Base-by-base conservation (phyloP, 2,888 invertebrate species). In the Eulithis prunata region DNA sequence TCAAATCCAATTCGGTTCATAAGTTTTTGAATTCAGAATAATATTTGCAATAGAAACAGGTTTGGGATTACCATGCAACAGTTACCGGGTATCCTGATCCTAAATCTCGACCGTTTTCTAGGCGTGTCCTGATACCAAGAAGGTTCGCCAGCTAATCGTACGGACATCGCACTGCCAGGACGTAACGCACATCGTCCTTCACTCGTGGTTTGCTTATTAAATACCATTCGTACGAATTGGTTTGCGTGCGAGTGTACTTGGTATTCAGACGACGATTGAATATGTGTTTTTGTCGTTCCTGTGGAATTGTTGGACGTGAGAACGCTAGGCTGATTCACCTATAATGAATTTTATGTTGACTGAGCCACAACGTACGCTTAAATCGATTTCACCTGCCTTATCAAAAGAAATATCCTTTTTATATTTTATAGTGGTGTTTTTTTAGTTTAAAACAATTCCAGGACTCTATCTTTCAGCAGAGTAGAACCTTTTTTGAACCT, bases 221-320 rank as follows among this genome's bases (percentile, higher is more conserved):
- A 80, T 80, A 74, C 73, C 60, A 62, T 62, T 68, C 75, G 79
- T 88, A 87, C 83, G 86, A 87, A 88, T 89, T 86, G 83, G 84
- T 81, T 86, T 80, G 83, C 82, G 80, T 74, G 77, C 81, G 80
- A 80, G 77, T 71, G 61, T 71, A 70, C 68, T 92, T 90, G 77
- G 88, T 87, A 92, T 92, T 89, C 91, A 88, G 77, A 80, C 79
- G 71, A 79, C 73, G 72, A 69, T 79, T 78, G 80, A 82, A 85
- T 83, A 85, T 86, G 84, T 80, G 83, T 91, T 75, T 91, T 90
- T 87, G 87, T 87, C 84, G 85, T 81, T 79, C 78, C 84, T 87
- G 80, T 80, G 83, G 90, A 90, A 90, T 90, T 79, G 80, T 58
- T 79, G 79, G 91, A 89, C 82, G 83, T 80, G 87, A 86, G 63